A percentile compares a stretch with the other conserved stretches of the same genome.
Evolutionary conservation across 2,888 invertebrate species (phyloP).

Genomic region (Cantharis flavilabris): DNA sequence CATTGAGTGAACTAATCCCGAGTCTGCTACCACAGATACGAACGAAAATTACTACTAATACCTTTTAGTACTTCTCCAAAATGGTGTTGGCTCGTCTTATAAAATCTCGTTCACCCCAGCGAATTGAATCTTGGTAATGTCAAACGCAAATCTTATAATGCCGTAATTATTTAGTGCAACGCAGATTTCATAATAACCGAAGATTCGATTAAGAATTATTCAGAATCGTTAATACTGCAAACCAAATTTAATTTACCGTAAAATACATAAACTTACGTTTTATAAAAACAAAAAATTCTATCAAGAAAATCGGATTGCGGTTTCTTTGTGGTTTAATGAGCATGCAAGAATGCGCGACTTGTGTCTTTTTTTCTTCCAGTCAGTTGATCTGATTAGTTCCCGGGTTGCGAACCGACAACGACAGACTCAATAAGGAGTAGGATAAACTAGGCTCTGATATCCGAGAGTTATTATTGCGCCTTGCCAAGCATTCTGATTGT

Average conservation of each 20-base stretch:
- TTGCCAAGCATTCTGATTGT: conserved; percentile 40
- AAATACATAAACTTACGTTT: conserved; percentile 13
- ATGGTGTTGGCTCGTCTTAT: conserved; percentile 35
- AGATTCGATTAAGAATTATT: conserved; percentile 18
- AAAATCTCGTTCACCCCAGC: conserved; percentile 28
- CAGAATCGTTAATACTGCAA: conserved; percentile 20
- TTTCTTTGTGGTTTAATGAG: conserved; percentile 18
- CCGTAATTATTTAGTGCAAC: conserved; percentile 15
- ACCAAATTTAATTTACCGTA: conserved; percentile 12
- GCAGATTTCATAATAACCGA: conserved; percentile 21
- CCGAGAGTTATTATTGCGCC: conserved; percentile 39
- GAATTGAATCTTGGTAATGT: conserved; percentile 31
- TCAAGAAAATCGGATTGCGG: neutral
- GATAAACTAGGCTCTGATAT: conserved; percentile 39
- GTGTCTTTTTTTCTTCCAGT: conserved; percentile 15
- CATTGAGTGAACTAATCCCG: conserved; percentile 52
- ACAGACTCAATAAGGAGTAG: conserved; percentile 32
- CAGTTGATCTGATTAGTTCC: conserved; percentile 28
- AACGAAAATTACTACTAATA: conserved; percentile 48
- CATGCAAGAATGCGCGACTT: conserved; percentile 8
- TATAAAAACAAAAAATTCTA: conserved; percentile 9
- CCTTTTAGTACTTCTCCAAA: conserved; percentile 38
- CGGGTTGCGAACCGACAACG: conserved; percentile 27
- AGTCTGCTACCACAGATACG: conserved; percentile 48
- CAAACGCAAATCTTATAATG: conserved; percentile 24